Evolutionary conservation across 2,797 vertebrate species (phyloP).

Genomic region (Alcedo atthis): DNA sequence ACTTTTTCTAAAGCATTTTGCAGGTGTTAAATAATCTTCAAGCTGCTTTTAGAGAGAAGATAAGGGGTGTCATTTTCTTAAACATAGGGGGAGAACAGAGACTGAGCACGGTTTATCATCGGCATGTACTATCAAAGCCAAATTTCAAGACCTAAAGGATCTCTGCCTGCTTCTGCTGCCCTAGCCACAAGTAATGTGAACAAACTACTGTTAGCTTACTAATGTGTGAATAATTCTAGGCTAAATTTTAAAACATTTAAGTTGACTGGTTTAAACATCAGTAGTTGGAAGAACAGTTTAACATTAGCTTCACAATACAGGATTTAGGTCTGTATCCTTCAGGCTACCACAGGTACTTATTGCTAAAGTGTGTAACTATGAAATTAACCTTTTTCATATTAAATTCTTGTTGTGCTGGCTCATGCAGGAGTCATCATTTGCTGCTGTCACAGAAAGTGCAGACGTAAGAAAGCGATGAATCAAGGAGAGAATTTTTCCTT

Average conservation of each 20-base stretch:
- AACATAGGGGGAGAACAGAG: background rate
- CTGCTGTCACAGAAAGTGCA: background rate
- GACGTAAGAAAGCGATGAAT: background rate
- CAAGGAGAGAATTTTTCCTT: constrained; percentile 1
- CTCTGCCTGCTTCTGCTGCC: background rate
- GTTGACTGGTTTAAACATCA: background rate
- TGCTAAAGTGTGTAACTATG: background rate
- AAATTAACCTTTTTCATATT: background rate
- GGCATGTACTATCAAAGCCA: background rate
- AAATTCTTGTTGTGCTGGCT: background rate
- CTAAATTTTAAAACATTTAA: background rate
- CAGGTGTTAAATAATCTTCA: background rate
- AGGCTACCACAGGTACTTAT: background rate
- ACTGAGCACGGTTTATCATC: background rate
- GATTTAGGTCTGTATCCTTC: background rate
- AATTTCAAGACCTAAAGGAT: background rate
- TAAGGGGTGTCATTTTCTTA: background rate
- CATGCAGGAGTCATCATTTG: background rate
- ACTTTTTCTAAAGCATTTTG: background rate
- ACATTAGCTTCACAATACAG: background rate
- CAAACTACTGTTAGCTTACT: background rate
- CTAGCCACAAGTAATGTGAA: background rate
- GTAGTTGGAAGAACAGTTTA: background rate
- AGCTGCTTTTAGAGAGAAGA: background rate
- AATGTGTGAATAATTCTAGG: background rate